Conservation (phyloP, 2,113 vertebrate species). For the Lepus americanus region DNA sequence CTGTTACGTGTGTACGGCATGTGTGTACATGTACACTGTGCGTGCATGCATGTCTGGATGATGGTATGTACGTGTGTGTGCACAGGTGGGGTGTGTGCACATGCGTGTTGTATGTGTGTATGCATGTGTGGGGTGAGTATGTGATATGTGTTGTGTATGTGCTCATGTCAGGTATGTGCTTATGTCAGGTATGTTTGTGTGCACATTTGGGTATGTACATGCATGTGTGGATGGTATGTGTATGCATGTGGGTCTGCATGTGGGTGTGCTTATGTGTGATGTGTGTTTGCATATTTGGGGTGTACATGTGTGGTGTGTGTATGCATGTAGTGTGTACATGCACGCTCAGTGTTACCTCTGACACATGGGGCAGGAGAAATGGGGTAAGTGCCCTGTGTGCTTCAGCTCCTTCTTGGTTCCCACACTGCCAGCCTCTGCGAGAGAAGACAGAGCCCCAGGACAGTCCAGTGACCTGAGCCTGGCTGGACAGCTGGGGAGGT, state of each 20-base stretch:
- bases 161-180: rapidly evolving
- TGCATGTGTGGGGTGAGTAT: not conserved
- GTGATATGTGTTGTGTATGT: not conserved
- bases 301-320: rapidly evolving
- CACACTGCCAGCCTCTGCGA: rapidly evolving
- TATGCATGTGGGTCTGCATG: not conserved
- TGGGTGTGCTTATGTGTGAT: rapidly evolving
- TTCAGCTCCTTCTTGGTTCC: not conserved
- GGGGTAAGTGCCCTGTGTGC: rapidly evolving
- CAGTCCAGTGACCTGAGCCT: not conserved
- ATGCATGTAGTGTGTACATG: not conserved
- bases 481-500: not conserved
- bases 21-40: rapidly evolving
- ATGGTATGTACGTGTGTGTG: rapidly evolving
- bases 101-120: not conserved
- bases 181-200: rapidly evolving
- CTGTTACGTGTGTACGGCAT: too few species aligned
- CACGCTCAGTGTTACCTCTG: not conserved
- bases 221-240: not conserved
- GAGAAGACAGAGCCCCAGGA: not conserved
- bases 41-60: rapidly evolving
- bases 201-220: too few species aligned
- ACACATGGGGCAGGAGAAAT: not conserved
- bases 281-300: not conserved
- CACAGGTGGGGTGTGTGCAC: too few species aligned